phyloP scores from a whole-genome alignment of 2,888 invertebrate species.

The Lasioglossum leucozonium region DNA sequence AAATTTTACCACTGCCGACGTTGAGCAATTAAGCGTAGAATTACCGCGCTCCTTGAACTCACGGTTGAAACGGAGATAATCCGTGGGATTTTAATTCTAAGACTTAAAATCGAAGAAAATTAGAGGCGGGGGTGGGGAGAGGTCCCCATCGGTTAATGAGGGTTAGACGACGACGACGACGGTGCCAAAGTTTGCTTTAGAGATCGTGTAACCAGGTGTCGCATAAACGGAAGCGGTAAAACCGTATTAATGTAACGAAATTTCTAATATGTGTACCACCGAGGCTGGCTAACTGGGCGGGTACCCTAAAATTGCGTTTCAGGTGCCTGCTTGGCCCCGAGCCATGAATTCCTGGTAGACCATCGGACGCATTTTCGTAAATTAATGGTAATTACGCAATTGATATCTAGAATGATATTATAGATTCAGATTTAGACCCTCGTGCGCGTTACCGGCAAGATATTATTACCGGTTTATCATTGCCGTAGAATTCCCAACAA shows the following conservation, averaged over 20 bases:
- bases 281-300: conserved; percentile 41
- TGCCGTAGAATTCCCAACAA: neutral
- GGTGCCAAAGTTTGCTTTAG: conserved; percentile 25
- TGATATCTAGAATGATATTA: conserved; percentile 6
- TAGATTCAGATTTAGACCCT: conserved; percentile 8
- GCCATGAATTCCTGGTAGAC: conserved; percentile 21
- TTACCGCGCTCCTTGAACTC: neutral
- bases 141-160: neutral
- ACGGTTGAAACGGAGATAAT: neutral
- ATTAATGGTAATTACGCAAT: conserved; percentile 16
- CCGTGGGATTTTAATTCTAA: neutral
- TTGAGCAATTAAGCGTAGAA: neutral
- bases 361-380: conserved; percentile 10
- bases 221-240: conserved; percentile 36
- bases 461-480: conserved; percentile 1
- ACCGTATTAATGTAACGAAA: conserved; percentile 43
- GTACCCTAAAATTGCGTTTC: conserved; percentile 42
- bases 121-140: neutral
- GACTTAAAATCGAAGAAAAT: neutral
- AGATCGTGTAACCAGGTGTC: conserved; percentile 29
- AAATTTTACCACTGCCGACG: neutral
- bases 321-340: conserved; percentile 21
- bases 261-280: conserved; percentile 40
- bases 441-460: neutral
- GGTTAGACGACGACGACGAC: neutral